Conservation (phyloP, 1,140 invertebrate genomes). For the Chrysomallon squamiferum region DNA sequence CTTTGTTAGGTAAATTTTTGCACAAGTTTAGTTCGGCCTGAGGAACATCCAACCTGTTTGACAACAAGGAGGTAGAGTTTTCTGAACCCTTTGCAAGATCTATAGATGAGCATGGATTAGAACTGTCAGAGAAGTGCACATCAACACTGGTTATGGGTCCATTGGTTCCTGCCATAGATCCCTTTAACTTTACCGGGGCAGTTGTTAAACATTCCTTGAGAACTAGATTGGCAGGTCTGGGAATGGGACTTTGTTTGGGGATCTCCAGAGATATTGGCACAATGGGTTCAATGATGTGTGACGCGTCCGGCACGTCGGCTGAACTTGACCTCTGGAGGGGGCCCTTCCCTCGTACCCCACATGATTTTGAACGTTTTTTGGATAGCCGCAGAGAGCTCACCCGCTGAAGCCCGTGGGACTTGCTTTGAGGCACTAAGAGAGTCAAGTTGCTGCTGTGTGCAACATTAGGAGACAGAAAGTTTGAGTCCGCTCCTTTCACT, state of each 20-base stretch:
- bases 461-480: conserved; percentile 9
- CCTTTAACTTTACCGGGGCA: conserved; percentile 10
- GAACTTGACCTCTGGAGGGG: conserved; percentile 21
- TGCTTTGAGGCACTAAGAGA: conserved; percentile 2
- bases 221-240: conserved; percentile 28
- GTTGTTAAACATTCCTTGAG: conserved; percentile 36
- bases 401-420: conserved; percentile 8
- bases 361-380: conserved; percentile 17
- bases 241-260: conserved; percentile 32
- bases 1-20: not conserved
- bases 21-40: conserved; percentile 1
- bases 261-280: conserved; percentile 9
- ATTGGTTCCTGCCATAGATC: conserved; percentile 16
- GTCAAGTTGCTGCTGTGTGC: not conserved
- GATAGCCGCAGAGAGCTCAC: conserved; percentile 25
- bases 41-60: conserved; percentile 6
- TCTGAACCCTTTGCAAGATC: conserved; percentile 1
- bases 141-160: conserved; percentile 24
- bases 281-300: not conserved
- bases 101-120: conserved; percentile 36
- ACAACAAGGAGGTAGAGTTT: conserved; percentile 3
- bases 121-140: conserved; percentile 37
- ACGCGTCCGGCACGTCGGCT: conserved; percentile 13
- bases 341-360: conserved; percentile 12
- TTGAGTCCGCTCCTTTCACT: conserved; percentile 5